Percentiles rank a stretch among this genome's conserved stretches.
phyloP scores from a whole-genome alignment of 1,140 invertebrate genomes.

The Pogonus chalceus region DNA sequence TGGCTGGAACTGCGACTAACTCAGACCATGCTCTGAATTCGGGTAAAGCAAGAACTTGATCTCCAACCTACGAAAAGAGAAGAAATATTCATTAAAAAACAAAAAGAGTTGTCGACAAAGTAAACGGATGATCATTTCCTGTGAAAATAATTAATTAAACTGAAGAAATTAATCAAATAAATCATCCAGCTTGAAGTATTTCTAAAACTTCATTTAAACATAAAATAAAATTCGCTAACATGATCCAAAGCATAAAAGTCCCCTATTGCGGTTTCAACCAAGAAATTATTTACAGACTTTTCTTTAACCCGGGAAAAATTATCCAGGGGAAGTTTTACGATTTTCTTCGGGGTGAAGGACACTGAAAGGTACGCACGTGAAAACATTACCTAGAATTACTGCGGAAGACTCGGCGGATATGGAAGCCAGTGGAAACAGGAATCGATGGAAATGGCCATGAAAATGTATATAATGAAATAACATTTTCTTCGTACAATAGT shows the following conservation, averaged over 20 bases:
- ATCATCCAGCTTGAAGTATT: not conserved
- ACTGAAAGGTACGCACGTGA: not conserved
- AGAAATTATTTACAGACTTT: constrained; percentile 1
- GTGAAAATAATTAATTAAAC: not conserved
- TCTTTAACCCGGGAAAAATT: constrained; percentile 1
- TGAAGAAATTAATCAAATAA: constrained; percentile 1
- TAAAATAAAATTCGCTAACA: too few species aligned
- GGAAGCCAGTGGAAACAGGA: too few species aligned
- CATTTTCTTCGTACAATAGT: too few species aligned
- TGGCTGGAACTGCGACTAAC: constrained; percentile 62
- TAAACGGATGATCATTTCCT: not conserved
- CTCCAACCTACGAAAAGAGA: constrained; percentile 56
- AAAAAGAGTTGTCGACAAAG: too few species aligned
- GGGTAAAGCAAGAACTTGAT: constrained; percentile 73
- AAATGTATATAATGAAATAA: too few species aligned
- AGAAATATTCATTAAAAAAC: too few species aligned
- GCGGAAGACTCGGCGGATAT: too few species aligned
- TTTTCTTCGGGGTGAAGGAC: not conserved
- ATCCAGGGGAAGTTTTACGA: not conserved
- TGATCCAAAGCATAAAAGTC: too few species aligned
- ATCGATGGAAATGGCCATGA: too few species aligned
- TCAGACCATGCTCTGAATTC: constrained; percentile 81
- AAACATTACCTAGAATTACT: not conserved
- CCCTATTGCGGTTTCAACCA: too few species aligned
- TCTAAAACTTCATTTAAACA: too few species aligned